These are phyloP conservation scores for Myathropa florea DNA, from an alignment of 2,888 invertebrate genomes.

Conservation along the genomic window DNA sequence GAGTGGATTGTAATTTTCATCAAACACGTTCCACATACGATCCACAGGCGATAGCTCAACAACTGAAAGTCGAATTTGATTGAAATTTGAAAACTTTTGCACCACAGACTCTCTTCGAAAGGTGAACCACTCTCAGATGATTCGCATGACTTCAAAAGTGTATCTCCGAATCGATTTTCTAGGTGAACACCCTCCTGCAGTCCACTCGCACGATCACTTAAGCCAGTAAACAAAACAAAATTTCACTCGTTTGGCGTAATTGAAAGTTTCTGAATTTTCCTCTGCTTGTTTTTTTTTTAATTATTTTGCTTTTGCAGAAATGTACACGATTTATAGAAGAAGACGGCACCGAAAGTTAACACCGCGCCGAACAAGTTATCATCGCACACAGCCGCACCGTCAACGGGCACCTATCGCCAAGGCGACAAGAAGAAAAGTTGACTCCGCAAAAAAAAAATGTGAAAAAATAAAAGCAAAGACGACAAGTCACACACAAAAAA, in stretches of 20 bases:
- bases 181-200: background rate
- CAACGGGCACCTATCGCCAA: background rate
- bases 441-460: constrained; percentile 54
- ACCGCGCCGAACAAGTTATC: constrained; percentile 58
- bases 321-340: constrained; percentile 23
- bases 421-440: constrained; percentile 46
- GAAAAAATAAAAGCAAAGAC: constrained; percentile 19
- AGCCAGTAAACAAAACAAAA: constrained; percentile 23
- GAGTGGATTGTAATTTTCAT: background rate
- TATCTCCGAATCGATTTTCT: constrained; percentile 6
- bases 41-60: constrained; percentile 39
- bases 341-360: constrained; percentile 67
- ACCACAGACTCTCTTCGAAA: background rate
- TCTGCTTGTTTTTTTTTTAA: background rate
- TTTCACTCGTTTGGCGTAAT: constrained; percentile 64
- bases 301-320: background rate
- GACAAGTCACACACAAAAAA: background rate
- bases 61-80: constrained; percentile 16
- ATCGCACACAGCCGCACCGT: background rate
- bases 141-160: constrained; percentile 36
- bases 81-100: background rate
- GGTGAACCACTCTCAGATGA: constrained; percentile 22
- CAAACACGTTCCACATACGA: constrained; percentile 43
- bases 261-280: constrained; percentile 50
- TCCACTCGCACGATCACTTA: background rate